Evolutionary conservation across 2,113 vertebrate genomes (phyloP).

Genomic region (Proteles cristata): DNA sequence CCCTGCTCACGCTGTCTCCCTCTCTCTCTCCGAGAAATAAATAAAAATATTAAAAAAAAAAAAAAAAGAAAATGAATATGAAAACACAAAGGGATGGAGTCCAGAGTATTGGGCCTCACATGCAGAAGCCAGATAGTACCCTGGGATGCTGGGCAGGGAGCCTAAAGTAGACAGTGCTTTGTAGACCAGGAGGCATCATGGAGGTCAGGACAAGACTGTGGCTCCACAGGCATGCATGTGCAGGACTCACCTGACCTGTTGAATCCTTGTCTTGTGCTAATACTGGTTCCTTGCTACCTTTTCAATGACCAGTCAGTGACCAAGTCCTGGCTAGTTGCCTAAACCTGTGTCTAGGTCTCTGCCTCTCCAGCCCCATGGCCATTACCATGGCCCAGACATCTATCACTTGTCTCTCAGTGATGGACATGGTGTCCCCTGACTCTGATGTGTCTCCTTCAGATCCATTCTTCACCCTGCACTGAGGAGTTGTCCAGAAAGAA

Average conservation of each 20-base stretch:
- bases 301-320: neutral
- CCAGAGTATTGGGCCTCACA: too few relatives aligned
- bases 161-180: accelerated
- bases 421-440: neutral
- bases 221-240: accelerated
- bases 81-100: neutral
- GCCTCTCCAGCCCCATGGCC: neutral
- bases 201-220: too few relatives aligned
- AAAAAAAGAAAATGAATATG: neutral
- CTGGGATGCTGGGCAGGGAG: neutral
- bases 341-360: neutral
- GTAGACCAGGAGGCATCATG: too few relatives aligned
- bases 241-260: neutral
- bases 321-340: neutral
- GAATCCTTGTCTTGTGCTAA: neutral
- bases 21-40: too few relatives aligned
- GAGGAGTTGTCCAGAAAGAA: neutral
- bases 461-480: neutral
- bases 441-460: neutral
- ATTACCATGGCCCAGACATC: neutral
- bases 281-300: neutral
- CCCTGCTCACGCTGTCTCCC: too few relatives aligned
- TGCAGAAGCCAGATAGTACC: neutral
- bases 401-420: neutral
- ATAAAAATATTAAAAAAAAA: too few relatives aligned